Conservation (phyloP, 1,140 invertebrate species). For the Holcopasites calliopsidis region DNA sequence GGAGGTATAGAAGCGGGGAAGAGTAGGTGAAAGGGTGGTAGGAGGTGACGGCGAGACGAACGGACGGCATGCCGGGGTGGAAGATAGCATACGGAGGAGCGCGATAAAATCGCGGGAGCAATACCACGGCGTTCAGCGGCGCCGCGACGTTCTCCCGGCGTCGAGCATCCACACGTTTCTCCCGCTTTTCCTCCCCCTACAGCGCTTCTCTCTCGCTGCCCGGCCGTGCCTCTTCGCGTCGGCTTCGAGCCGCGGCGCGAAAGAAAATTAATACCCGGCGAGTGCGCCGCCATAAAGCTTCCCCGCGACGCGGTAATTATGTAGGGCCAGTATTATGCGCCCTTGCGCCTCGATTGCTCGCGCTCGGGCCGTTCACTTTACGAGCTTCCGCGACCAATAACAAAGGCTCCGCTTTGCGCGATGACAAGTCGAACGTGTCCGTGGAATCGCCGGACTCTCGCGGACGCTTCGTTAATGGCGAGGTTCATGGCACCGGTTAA, state of each 20-base stretch:
- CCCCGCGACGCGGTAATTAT: slow-evolving; percentile 75
- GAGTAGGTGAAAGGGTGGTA: slow-evolving; percentile 51
- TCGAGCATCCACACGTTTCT: slow-evolving; percentile 34
- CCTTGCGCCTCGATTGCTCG: slow-evolving; percentile 39
- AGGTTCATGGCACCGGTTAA: not conserved
- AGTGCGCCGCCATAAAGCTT: slow-evolving; percentile 74
- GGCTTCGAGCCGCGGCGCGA: slow-evolving; percentile 41
- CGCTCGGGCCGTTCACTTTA: slow-evolving; percentile 63
- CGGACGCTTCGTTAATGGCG: too few species aligned
- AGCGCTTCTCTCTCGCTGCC: slow-evolving; percentile 37
- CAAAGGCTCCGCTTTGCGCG: slow-evolving; percentile 63
- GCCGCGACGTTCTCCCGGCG: slow-evolving; percentile 40
- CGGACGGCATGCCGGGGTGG: slow-evolving; percentile 9
- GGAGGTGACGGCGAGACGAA: slow-evolving; percentile 46
- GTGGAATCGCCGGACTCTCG: slow-evolving; percentile 1
- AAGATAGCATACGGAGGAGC: slow-evolving; percentile 28
- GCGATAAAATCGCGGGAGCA: slow-evolving; percentile 69
- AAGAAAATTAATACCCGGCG: slow-evolving; percentile 76
- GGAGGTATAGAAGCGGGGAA: slow-evolving; percentile 20
- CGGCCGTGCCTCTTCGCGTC: slow-evolving; percentile 19
- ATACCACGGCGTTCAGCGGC: slow-evolving; percentile 60
- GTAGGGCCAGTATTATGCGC: slow-evolving; percentile 62
- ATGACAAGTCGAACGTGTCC: slow-evolving; percentile 73
- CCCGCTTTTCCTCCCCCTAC: not conserved
- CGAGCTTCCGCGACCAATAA: slow-evolving; percentile 73